Evolutionary conservation across 2,888 invertebrate genomes (phyloP), one percentile per base, ranked within the genome.

Genomic region (Galeopsomyia nigrocyanea): DNA sequence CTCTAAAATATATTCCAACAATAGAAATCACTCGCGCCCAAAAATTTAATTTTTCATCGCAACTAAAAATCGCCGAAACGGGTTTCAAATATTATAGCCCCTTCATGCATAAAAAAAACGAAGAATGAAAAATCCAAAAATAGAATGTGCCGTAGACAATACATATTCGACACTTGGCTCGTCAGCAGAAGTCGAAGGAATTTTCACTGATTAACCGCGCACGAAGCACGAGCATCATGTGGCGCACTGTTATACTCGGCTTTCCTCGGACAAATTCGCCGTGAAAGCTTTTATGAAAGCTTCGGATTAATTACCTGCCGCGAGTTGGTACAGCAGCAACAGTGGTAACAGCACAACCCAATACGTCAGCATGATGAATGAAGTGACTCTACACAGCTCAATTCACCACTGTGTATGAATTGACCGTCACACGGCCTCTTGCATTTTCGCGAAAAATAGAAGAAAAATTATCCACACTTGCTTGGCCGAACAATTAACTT

Each of bases 381-480:
- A 67, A 71, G 58, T 10, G 39, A 39, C 5, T 39, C 49, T 5
- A 26, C 62, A 47, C 67, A 26, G 58, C 56, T 72, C 67, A 67
- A 72, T 72, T 39, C 63, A 67, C 67, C 71, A 72, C 71, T 67
- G n/a, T n/a, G n/a, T n/a, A 17, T 31, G 67, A 72, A 56, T 72
- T 67, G 56, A 47, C 51, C 55, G 57, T 51, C 16, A 26, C 17
- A 5, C 62, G 60, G 53, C 63, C 39, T 68, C 64, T 67, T 47
- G 62, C 71, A 72, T 72, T 62, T 72, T 67, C 47, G 71, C 56
- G 19, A 16, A 6, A 13, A 31, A 31, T 21, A 14, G 10, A 61
- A 49, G 21, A 61, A 61, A 49, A 61, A 56, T 5, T 16, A 21
- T 56, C 26, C n/a, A 26, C 22, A 21, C 16, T 21, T 10, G 22